Conservation (phyloP, 2,888 invertebrate genomes). For the Hymenopus coronatus region DNA sequence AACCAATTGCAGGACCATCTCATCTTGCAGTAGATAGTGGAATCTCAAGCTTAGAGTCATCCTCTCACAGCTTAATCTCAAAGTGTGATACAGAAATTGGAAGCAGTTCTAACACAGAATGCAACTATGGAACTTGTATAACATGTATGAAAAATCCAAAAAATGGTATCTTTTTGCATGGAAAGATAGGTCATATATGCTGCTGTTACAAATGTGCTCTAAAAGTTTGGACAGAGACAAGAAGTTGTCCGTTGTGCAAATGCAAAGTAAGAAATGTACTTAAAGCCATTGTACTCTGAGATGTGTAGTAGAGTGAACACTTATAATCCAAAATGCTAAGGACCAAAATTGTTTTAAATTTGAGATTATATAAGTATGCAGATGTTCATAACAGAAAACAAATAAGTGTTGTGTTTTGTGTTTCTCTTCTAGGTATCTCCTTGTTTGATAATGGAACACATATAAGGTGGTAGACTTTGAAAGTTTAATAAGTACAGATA, state of each 20-base stretch:
- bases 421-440: no score
- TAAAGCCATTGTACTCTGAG: slow-evolving; percentile 3
- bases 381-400: no score
- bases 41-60: neutral
- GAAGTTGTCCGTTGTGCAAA: slow-evolving; percentile 68
- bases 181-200: slow-evolving; percentile 63
- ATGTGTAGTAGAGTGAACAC: neutral
- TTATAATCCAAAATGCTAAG: no score
- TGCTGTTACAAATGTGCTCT: slow-evolving; percentile 70
- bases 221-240: slow-evolving; percentile 61
- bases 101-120: neutral
- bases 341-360: no score
- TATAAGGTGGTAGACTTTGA: no score
- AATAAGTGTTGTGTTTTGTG: no score
- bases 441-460: no score
- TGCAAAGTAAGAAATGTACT: slow-evolving; percentile 43
- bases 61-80: neutral
- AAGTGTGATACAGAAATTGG: neutral
- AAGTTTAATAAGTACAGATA: no score
- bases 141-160: slow-evolving; percentile 62
- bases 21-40: neutral
- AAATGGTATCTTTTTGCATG: slow-evolving; percentile 67
- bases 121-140: slow-evolving; percentile 52
- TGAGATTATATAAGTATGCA: no score
- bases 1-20: neutral